Evolutionary conservation across 2,888 invertebrate genomes (phyloP).

Genomic region (Drosophila gaucha): DNA sequence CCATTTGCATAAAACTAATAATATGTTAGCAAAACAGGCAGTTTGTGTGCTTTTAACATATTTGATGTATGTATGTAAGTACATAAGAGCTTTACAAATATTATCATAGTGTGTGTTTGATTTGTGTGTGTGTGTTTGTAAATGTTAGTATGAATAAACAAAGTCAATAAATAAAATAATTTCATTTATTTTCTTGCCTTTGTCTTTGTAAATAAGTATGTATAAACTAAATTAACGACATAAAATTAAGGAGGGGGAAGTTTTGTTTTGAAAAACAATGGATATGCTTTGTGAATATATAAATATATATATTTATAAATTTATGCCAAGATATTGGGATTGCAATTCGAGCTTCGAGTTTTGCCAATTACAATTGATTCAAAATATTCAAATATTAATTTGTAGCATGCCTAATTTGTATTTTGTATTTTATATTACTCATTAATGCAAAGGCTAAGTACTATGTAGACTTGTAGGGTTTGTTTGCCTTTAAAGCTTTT

Average conservation of each 20-base stretch:
- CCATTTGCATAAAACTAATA: conserved; percentile 44
- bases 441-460: conserved; percentile 61
- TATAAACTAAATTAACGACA: conserved; percentile 61
- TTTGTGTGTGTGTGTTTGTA: conserved; percentile 3
- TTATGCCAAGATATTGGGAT: conserved; percentile 52
- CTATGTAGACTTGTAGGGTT: conserved; percentile 42
- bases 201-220: no score
- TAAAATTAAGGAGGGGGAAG: conserved; percentile 33
- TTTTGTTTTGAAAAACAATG: conserved; percentile 77
- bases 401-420: conserved; percentile 49
- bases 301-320: conserved; percentile 36
- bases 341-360: conserved; percentile 54
- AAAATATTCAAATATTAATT: conserved; percentile 40
- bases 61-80: conserved; percentile 53
- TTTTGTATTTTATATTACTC: conserved; percentile 16
- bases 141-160: conserved; percentile 31
- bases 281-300: conserved; percentile 75
- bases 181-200: conserved; percentile 39
- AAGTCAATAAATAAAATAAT: conserved; percentile 34
- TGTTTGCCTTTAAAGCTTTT: conserved; percentile 74
- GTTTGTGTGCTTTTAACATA: conserved; percentile 71
- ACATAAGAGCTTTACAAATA: conserved; percentile 51
- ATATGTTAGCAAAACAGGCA: conserved; percentile 65
- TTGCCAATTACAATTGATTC: conserved; percentile 63
- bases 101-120: conserved; percentile 9